Evolutionary conservation across 1,140 invertebrate species (phyloP), one percentile per base, ranked within the genome.

Genomic region (Holcopasites calliopsidis): DNA sequence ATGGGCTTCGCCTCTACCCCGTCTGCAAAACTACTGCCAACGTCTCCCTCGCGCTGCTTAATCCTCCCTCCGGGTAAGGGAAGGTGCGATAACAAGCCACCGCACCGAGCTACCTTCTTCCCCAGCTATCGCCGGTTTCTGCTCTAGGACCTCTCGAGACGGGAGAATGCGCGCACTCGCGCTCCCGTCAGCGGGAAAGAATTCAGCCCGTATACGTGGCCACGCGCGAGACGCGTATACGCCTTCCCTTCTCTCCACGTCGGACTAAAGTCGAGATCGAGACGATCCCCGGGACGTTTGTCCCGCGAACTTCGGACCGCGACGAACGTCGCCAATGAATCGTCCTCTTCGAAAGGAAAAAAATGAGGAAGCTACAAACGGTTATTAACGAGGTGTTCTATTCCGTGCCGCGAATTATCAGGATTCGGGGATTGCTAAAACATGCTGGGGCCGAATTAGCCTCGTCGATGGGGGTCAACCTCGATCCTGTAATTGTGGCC

Each of bases 81-180:
- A 70, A 86, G 82, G 85, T 85, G 83, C 77, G 83, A 88, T 88
- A 88, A 88, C 87, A 87, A 87, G 86, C 80, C 87, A 62, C 73
- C 64, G 70, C n/a, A n/a, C 73, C 72, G 65, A 77, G 75, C 76
- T 60, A 61, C 71, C 72, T 69, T 79, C 76, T 80, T 86, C 85
- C 65, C 76, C 77, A 87, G 81, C 78, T 82, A 83, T 83, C 75
- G 83, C 85, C 82, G 78, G 71, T 79, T 83, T 58, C 44, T 57
- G 73, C 33, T 77, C 58, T 71, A 84, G 83, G 80, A 81, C 87
- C 85, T 86, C 87, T 87, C 85, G 83, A 88, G 86, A 88, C 82
- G 76, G 64, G 68, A 84, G 73, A 55, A 76, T 78, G 74, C 68
- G 81, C 76, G 60, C 73, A 55, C 71, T 69, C 73, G 66, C 65